phyloP scores from a whole-genome alignment of 2,888 invertebrate genomes.

The Cerastis rubricosa region DNA sequence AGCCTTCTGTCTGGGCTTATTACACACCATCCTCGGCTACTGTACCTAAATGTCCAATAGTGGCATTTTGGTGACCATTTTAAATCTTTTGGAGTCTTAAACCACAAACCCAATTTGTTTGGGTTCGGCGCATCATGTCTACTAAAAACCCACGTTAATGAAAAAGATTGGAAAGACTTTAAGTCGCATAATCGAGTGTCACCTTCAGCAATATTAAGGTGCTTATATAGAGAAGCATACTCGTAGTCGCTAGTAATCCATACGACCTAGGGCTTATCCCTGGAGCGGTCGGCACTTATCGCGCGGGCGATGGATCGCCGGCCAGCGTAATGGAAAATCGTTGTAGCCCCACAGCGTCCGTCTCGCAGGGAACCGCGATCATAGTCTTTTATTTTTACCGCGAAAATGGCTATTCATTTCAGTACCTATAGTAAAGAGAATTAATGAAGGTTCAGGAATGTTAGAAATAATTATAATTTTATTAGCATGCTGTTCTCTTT shows the following conservation, averaged over 20 bases:
- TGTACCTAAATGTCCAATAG: background rate
- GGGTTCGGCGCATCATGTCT: background rate
- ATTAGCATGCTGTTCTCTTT: background rate
- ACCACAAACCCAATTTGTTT: background rate
- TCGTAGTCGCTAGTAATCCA: conserved; percentile 5
- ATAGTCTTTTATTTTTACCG: conserved; percentile 34
- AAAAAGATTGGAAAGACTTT: background rate
- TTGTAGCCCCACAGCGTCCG: conserved; percentile 69
- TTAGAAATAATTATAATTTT: conserved; percentile 4
- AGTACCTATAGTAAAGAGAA: conserved; percentile 1
- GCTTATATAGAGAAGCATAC: background rate
- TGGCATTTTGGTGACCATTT: background rate
- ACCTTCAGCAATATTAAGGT: background rate
- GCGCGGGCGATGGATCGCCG: conserved; percentile 67
- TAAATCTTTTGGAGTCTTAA: background rate
- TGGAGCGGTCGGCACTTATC: conserved; percentile 65
- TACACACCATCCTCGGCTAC: background rate
- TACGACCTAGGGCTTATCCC: conserved; percentile 55
- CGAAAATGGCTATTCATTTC: conserved; percentile 29
- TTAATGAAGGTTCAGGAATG: background rate
- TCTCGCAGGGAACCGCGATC: conserved; percentile 50
- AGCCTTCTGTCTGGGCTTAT: background rate
- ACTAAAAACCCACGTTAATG: background rate
- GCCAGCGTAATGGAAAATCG: conserved; percentile 79
- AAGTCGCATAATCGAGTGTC: background rate